phyloP scores from a whole-genome alignment of 1,140 invertebrate genomes.

The Brachionus koreanus region DNA sequence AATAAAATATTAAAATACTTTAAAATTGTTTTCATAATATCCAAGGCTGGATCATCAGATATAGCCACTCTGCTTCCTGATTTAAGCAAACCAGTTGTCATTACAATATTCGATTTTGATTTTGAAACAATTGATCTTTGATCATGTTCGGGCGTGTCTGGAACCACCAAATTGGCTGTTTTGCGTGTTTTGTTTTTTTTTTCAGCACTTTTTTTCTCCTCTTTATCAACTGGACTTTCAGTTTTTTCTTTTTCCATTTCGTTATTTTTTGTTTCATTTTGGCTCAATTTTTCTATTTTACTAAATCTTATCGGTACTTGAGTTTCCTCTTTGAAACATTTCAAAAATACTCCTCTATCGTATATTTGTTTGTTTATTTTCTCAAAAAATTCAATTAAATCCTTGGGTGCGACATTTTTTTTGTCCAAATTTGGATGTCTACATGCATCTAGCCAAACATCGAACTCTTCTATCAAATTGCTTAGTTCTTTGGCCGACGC shows the following conservation, averaged over 20 bases:
- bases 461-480: conserved; percentile 50
- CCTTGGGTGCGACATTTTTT: conserved; percentile 49
- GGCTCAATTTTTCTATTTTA: not conserved
- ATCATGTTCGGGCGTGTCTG: not conserved
- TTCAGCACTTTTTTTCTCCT: not conserved
- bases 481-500: conserved; percentile 51
- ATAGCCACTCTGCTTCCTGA: not conserved
- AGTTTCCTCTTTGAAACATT: conserved; percentile 49
- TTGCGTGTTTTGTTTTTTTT: not conserved
- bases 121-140: not conserved
- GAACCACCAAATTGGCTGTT: not conserved
- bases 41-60: conserved; percentile 6
- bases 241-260: not conserved
- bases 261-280: not conserved
- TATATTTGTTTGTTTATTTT: conserved; percentile 52
- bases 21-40: conserved; percentile 24
- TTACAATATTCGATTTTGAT: conserved; percentile 25
- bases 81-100: not conserved
- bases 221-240: not conserved
- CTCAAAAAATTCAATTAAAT: conserved; percentile 51
- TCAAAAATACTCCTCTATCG: conserved; percentile 50
- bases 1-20: not conserved
- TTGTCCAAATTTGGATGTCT: conserved; percentile 56
- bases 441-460: conserved; percentile 53
- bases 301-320: conserved; percentile 45